These are phyloP conservation scores for Phrynocephalus versicolor DNA, from an alignment of 2,113 vertebrate species.

Conservation along the genomic window DNA sequence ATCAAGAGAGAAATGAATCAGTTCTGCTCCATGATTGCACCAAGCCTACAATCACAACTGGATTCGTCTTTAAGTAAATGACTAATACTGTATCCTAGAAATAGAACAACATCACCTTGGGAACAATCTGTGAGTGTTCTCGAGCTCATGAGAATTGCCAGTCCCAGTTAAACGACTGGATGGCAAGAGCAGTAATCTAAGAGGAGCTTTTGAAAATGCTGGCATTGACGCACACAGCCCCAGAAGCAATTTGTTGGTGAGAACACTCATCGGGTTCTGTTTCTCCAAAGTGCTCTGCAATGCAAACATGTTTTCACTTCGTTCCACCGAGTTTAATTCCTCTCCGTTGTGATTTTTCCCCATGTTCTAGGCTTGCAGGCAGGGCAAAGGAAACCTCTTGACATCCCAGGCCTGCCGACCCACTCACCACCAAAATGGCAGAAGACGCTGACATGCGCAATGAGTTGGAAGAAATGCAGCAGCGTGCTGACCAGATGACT, in stretches of 20 bases:
- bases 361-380: constrained; percentile 70
- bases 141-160: background rate
- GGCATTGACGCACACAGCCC: constrained; percentile 13
- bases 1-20: constrained; percentile 31
- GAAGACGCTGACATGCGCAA: constrained; percentile 98
- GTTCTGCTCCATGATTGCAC: constrained; percentile 20
- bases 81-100: constrained; percentile 37
- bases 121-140: constrained; percentile 13
- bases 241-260: constrained; percentile 14
- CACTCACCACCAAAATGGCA: constrained; percentile 86
- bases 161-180: background rate
- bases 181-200: background rate
- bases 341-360: constrained; percentile 46
- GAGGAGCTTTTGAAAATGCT: constrained; percentile 17
- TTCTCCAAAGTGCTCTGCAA: constrained; percentile 14
- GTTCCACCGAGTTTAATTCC: constrained; percentile 9
- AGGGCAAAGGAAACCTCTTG: constrained; percentile 66
- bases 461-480: constrained; percentile 99
- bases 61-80: constrained; percentile 1
- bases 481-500: constrained; percentile 94
- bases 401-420: constrained; percentile 70
- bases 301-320: constrained; percentile 7
- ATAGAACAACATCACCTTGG: constrained; percentile 38
- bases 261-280: background rate
- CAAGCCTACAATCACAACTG: constrained; percentile 1